These are phyloP conservation scores for Heliconius aoede DNA, from an alignment of 2,888 invertebrate genomes.

Conservation along the genomic window DNA sequence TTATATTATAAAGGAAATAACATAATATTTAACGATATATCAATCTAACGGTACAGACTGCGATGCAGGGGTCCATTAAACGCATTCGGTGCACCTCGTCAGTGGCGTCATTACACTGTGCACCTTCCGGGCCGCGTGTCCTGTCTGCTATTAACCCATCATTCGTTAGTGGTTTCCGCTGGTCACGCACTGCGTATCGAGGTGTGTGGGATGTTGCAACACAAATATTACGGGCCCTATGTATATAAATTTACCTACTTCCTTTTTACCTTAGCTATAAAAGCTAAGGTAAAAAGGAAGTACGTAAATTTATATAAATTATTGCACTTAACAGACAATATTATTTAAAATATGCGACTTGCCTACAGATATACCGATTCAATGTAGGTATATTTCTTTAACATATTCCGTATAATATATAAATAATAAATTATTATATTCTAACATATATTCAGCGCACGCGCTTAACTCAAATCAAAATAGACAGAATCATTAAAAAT, in stretches of 20 bases:
- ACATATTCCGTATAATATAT: not conserved
- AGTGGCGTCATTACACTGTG: constrained; percentile 60
- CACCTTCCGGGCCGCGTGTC: constrained; percentile 62
- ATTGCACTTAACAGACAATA: not conserved
- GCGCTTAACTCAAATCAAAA: constrained; percentile 3
- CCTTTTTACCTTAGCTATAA: too few species aligned
- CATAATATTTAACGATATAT: constrained; percentile 3
- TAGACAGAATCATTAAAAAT: constrained; percentile 19
- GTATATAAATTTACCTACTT: too few species aligned
- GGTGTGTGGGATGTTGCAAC: constrained; percentile 69
- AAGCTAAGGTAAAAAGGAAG: not conserved
- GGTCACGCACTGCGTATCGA: constrained; percentile 72
- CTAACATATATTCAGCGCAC: constrained; percentile 15
- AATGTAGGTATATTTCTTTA: not conserved
- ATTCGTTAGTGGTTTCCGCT: constrained; percentile 73
- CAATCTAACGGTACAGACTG: constrained; percentile 6
- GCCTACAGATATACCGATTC: not conserved
- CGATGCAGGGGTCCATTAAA: constrained; percentile 34
- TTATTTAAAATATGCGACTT: not conserved
- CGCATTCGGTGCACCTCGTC: constrained; percentile 38
- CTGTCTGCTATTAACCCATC: constrained; percentile 73
- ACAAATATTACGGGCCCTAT: constrained; percentile 44
- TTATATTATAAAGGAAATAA: not conserved
- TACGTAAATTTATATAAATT: not conserved
- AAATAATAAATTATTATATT: not conserved